phyloP scores from a whole-genome alignment of 30 jellyfish, hydroid and myxozoan genomes.

The Hydractinia echinata region DNA sequence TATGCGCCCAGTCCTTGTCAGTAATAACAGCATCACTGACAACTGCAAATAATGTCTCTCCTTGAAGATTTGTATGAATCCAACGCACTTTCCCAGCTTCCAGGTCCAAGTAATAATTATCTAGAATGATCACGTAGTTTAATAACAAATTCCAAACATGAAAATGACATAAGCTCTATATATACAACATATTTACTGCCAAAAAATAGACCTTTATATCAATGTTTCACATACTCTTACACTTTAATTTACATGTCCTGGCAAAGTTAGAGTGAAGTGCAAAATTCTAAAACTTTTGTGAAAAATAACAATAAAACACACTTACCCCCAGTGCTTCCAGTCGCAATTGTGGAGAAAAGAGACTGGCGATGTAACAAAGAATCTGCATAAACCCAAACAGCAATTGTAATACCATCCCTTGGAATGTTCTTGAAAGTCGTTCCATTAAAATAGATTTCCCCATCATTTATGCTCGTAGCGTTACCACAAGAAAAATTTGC shows the following conservation, averaged over 20 bases:
- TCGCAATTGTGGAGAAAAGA: slow-evolving; percentile 66
- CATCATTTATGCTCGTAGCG: slow-evolving; percentile 64
- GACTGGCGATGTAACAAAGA: slow-evolving; percentile 60
- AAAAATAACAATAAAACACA: neutral
- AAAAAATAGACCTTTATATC: no score
- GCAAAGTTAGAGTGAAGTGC: no score
- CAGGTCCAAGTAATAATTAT: slow-evolving; percentile 64
- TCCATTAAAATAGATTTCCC: slow-evolving; percentile 76
- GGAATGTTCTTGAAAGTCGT: slow-evolving; percentile 69
- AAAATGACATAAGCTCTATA: neutral
- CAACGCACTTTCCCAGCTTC: slow-evolving; percentile 90
- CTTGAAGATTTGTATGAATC: slow-evolving; percentile 58
- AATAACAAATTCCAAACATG: neutral
- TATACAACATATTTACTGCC: no score
- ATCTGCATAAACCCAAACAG: slow-evolving; percentile 77
- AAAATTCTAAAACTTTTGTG: neutral
- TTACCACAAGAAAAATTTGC: slow-evolving; percentile 82
- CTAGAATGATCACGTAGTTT: slow-evolving; percentile 3
- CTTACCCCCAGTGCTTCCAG: slow-evolving; percentile 23
- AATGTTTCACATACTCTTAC: no score
- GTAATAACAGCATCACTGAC: slow-evolving; percentile 68
- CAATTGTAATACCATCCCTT: slow-evolving; percentile 64
- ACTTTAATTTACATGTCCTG: no score
- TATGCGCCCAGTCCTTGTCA: slow-evolving; percentile 80
- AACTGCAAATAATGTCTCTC: slow-evolving; percentile 41